These are phyloP conservation scores for Ruditapes philippinarum DNA, from an alignment of 1,140 invertebrate genomes.

Conservation along the genomic window DNA sequence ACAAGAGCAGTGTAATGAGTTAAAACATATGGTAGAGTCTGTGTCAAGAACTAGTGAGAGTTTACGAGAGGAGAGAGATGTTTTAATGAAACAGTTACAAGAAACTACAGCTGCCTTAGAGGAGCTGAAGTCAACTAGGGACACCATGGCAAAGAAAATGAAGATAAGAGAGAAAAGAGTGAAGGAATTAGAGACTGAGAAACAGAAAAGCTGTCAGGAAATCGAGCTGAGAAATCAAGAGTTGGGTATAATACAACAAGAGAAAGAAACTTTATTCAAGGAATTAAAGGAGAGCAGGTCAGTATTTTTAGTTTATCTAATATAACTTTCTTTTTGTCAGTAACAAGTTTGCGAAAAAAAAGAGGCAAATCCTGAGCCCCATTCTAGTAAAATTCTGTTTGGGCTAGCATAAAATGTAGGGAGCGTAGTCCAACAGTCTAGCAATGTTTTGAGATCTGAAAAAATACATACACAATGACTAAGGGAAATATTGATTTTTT, in stretches of 20 bases:
- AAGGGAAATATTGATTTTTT: too few species aligned
- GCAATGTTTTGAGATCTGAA: too few species aligned
- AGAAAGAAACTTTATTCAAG: slow-evolving; percentile 78
- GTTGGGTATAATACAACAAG: slow-evolving; percentile 76
- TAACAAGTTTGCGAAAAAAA: too few species aligned
- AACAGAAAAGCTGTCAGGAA: slow-evolving; percentile 74
- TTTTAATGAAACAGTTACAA: slow-evolving; percentile 71
- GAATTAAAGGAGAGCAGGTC: slow-evolving; percentile 82
- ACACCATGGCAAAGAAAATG: slow-evolving; percentile 80
- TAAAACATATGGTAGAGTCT: slow-evolving; percentile 79
- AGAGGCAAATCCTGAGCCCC: too few species aligned
- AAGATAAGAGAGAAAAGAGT: slow-evolving; percentile 80
- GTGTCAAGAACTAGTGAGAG: slow-evolving; percentile 76
- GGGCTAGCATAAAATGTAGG: too few species aligned
- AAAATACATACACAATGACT: too few species aligned
- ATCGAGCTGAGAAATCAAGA: slow-evolving; percentile 74
- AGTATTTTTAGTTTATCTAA: slow-evolving; percentile 37
- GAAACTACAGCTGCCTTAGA: slow-evolving; percentile 79
- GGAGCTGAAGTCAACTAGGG: slow-evolving; percentile 76
- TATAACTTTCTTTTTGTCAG: too few species aligned
- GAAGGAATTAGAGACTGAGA: slow-evolving; percentile 80
- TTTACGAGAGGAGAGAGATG: slow-evolving; percentile 81
- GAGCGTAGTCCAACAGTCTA: too few species aligned
- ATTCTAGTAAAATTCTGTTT: too few species aligned
- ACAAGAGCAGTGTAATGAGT: slow-evolving; percentile 78